Conservation (phyloP, 2,888 invertebrate genomes). For the Athalia rosae region DNA sequence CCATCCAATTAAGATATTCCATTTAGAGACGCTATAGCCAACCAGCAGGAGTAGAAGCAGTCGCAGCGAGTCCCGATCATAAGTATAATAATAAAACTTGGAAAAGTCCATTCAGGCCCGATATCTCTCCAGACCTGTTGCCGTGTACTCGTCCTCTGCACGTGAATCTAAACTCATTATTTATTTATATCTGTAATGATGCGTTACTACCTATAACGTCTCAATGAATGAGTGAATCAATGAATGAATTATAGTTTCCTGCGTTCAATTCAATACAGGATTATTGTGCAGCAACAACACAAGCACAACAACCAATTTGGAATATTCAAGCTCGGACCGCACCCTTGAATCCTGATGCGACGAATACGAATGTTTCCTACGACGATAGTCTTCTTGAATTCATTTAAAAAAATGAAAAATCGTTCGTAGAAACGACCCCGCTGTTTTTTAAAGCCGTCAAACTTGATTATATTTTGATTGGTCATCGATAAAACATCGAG, state of each 20-base stretch:
- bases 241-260: not conserved
- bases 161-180: conserved; percentile 1
- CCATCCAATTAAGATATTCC: no score
- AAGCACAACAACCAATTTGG: conserved; percentile 1
- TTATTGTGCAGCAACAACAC: not conserved
- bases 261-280: not conserved
- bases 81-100: conserved; percentile 4
- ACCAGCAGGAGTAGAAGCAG: no score
- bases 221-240: not conserved
- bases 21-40: no score
- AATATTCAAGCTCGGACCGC: conserved; percentile 37
- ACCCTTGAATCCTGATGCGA: conserved; percentile 43
- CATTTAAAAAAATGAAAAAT: not conserved
- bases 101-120: conserved; percentile 34
- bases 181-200: not conserved
- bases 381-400: no score
- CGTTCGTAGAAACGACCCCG: not conserved
- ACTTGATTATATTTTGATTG: no score
- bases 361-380: no score
- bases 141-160: not conserved
- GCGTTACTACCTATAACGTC: not conserved
- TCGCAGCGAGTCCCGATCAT: no score
- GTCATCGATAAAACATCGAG: no score
- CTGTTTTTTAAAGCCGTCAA: no score
- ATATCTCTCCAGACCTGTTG: conserved; percentile 31